Conservation (phyloP, 37 sponge, comb jelly and placozoan genomes). For the Ianthella basta region DNA sequence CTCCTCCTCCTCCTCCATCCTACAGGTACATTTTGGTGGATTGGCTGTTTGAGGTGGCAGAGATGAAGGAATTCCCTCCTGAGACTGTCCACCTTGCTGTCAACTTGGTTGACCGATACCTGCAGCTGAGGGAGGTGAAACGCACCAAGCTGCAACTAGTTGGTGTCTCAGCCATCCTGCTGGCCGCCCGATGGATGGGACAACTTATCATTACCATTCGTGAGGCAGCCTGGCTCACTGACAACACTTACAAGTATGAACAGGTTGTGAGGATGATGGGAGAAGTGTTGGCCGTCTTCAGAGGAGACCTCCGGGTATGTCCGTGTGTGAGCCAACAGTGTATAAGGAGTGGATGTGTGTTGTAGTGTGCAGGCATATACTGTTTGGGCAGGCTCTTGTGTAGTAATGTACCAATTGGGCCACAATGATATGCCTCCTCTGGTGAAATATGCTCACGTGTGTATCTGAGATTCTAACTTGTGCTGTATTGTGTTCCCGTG, state of each 20-base stretch:
- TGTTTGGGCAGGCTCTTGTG: not conserved
- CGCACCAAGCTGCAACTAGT: slow-evolving; percentile 72
- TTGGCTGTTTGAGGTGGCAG: slow-evolving; percentile 84
- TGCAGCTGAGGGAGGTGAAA: slow-evolving; percentile 32
- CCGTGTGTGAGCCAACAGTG: not conserved
- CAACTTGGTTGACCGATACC: slow-evolving; percentile 70
- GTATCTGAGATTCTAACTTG: not conserved
- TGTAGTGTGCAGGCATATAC: not conserved
- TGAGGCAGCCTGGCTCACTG: slow-evolving; percentile 88
- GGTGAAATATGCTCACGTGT: not conserved
- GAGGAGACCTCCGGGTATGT: slow-evolving; percentile 66
- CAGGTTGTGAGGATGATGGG: slow-evolving; percentile 88
- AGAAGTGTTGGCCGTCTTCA: slow-evolving; percentile 64
- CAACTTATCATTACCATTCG: slow-evolving; percentile 63
- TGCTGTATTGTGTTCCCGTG: not conserved
- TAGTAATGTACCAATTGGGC: not conserved
- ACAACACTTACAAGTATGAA: slow-evolving; percentile 78
- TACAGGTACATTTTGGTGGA: slow-evolving; percentile 87
- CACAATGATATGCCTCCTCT: no score
- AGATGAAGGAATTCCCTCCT: slow-evolving; percentile 76
- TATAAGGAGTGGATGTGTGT: not conserved
- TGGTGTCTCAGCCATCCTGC: slow-evolving; percentile 72
- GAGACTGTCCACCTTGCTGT: slow-evolving; percentile 67
- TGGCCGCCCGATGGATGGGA: slow-evolving; percentile 71
- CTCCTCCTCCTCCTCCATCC: not conserved